A percentile compares a stretch with the other conserved stretches of the same genome.
These are phyloP conservation scores for Diarsia dahlii DNA, from an alignment of 2,888 invertebrate species.

Conservation along the genomic window DNA sequence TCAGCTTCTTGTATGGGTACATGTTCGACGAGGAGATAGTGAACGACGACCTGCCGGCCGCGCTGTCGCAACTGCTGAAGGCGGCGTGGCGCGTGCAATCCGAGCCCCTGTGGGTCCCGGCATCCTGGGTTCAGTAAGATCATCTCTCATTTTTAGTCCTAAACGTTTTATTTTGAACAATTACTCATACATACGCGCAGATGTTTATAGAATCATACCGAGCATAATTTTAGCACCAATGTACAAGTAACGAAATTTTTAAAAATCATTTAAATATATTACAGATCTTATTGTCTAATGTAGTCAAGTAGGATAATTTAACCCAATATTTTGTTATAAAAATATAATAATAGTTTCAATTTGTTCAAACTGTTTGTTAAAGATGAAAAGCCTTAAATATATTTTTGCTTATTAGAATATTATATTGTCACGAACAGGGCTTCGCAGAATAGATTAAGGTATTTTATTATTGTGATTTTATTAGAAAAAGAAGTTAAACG, in stretches of 20 bases:
- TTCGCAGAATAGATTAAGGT: constrained; percentile 57
- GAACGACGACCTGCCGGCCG: constrained; percentile 96
- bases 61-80: constrained; percentile 96
- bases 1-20: constrained; percentile 98
- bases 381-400: constrained; percentile 55
- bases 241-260: constrained; percentile 33
- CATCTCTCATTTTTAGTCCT: background rate
- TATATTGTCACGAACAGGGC: constrained; percentile 50
- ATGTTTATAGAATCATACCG: constrained; percentile 26
- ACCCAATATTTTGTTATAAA: constrained; percentile 45
- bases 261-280: constrained; percentile 14
- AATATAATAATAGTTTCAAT: constrained; percentile 42
- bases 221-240: constrained; percentile 43
- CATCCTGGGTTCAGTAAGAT: constrained; percentile 96
- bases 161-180: background rate
- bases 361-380: constrained; percentile 37
- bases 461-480: constrained; percentile 56
- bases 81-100: constrained; percentile 96
- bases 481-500: constrained; percentile 31
- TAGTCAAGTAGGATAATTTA: constrained; percentile 51
- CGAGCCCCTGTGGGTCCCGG: constrained; percentile 99
- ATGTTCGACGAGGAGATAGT: constrained; percentile 98
- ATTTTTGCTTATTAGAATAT: constrained; percentile 56
- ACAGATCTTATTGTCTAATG: constrained; percentile 11
- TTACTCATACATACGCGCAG: constrained; percentile 5